Percentiles rank a stretch among this genome's conserved stretches.
These are phyloP conservation scores for Proteles cristata DNA, from an alignment of 2,113 vertebrate genomes.

Conservation along the genomic window DNA sequence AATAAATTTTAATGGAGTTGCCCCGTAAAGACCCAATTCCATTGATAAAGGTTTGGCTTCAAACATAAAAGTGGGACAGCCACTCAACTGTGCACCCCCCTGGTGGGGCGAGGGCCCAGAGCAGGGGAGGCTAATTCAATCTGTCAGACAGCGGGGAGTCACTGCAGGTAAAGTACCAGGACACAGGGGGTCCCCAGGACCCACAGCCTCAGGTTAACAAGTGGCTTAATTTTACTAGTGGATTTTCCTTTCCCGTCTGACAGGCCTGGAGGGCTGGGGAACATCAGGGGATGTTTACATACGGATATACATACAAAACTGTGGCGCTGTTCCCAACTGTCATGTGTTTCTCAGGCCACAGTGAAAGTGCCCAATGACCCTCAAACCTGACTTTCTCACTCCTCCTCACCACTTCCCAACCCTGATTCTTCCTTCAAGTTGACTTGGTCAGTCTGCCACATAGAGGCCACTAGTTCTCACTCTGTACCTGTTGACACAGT, in stretches of 20 bases:
- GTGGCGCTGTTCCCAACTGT: not conserved
- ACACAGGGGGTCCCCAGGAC: not conserved
- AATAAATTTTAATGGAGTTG: not conserved
- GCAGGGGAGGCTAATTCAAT: not conserved
- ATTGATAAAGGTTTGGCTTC: not conserved
- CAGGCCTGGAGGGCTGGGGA: not conserved
- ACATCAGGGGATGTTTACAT: not conserved
- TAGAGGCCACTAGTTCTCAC: fast-evolving
- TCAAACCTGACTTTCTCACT: not conserved
- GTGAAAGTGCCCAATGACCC: no score
- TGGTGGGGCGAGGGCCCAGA: fast-evolving
- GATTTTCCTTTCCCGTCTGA: not conserved
- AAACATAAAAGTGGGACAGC: not conserved
- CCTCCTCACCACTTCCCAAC: no score
- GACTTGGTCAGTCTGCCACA: not conserved
- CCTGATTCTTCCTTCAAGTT: not conserved
- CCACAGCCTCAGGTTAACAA: not conserved
- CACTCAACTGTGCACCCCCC: not conserved
- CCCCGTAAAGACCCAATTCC: not conserved
- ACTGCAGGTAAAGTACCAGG: no score
- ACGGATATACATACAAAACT: not conserved
- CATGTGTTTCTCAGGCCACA: not conserved
- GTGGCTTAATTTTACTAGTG: not conserved
- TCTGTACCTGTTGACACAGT: not conserved
- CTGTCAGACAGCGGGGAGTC: not conserved